phyloP scores from a whole-genome alignment of 2,113 vertebrate species.

The human (Homo sapiens) region DNA sequence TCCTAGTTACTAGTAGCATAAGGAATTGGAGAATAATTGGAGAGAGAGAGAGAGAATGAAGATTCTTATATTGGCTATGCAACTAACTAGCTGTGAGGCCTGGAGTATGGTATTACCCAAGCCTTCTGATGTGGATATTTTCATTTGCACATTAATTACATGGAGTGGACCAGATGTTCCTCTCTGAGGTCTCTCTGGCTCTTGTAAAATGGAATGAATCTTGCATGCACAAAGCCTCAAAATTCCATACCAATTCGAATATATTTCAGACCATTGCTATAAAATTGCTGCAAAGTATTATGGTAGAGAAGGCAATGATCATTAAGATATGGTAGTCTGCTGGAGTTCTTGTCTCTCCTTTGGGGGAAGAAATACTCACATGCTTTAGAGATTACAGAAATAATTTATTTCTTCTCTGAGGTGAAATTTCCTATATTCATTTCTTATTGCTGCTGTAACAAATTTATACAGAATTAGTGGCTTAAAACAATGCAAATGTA shows the following conservation, averaged over 20 bases:
- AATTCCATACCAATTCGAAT: not conserved
- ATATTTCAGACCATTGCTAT: not conserved
- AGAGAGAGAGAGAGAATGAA: not conserved
- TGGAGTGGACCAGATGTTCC: not conserved
- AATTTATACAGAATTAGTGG: not conserved
- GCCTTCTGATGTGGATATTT: not conserved
- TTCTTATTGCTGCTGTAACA: not conserved
- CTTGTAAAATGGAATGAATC: not conserved
- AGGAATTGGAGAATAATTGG: not conserved
- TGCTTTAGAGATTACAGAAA: not conserved
- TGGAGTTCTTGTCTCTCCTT: not conserved
- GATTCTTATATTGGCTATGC: not conserved
- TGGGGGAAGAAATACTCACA: not conserved
- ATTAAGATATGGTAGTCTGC: not conserved
- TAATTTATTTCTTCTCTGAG: not conserved
- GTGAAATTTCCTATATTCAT: not conserved
- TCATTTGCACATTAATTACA: not conserved
- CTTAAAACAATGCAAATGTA: not conserved
- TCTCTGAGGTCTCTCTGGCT: not conserved
- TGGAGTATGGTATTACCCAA: not conserved
- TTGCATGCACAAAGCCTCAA: not conserved
- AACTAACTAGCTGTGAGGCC: not conserved
- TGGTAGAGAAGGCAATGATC: not conserved
- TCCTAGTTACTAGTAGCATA: not conserved
- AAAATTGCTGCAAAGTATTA: not conserved